Evolutionary conservation across 2,113 vertebrate genomes (phyloP).

Genomic region (Castor canadensis): DNA sequence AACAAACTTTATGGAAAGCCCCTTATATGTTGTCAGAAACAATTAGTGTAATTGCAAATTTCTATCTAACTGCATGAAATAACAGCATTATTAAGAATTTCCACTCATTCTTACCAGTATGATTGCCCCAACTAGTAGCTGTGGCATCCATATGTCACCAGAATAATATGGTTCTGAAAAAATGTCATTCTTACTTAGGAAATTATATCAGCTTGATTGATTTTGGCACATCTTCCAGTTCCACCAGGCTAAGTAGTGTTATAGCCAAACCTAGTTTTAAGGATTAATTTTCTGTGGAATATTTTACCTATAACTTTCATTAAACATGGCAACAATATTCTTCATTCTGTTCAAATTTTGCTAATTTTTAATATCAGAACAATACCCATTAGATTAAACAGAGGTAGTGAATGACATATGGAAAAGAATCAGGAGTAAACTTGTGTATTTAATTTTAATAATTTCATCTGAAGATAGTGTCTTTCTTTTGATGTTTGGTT

Average conservation of each 20-base stretch:
- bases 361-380: not conserved
- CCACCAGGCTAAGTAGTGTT: not conserved
- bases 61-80: not conserved
- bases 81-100: not conserved
- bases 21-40: not conserved
- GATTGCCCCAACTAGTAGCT: not conserved
- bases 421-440: not conserved
- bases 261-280: not conserved
- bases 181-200: not conserved
- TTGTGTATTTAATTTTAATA: not conserved
- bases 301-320: not conserved
- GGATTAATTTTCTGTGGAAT: not conserved
- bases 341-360: not conserved
- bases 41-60: not conserved
- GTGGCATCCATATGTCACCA: not conserved
- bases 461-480: conserved; percentile 1
- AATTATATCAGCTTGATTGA: not conserved
- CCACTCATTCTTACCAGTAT: not conserved
- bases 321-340: not conserved
- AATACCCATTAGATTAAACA: not conserved
- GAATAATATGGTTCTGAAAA: not conserved
- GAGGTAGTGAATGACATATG: not conserved
- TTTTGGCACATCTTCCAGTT: not conserved
- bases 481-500: not conserved
- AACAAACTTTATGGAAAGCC: too few relatives aligned